These are phyloP conservation scores for Ammospiza maritima DNA, from an alignment of 2,797 vertebrate species.

Conservation along the genomic window DNA sequence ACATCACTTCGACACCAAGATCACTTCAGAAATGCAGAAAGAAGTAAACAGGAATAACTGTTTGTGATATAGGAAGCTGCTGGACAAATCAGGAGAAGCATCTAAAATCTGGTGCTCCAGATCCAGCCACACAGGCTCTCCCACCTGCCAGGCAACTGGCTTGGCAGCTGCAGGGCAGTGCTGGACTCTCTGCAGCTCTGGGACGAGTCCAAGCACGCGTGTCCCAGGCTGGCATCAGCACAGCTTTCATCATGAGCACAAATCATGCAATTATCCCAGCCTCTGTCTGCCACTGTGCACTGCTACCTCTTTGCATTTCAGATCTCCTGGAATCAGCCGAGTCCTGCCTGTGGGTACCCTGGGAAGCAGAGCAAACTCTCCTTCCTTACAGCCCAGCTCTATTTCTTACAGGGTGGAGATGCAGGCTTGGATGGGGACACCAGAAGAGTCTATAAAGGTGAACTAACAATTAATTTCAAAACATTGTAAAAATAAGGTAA, in stretches of 20 bases:
- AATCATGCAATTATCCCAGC: conserved; percentile 34
- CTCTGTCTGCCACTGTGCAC: background rate
- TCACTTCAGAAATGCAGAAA: background rate
- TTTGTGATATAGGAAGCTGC: background rate
- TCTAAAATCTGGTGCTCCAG: background rate
- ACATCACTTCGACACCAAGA: background rate
- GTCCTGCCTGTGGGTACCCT: accelerated
- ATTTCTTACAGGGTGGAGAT: background rate
- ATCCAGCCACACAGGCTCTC: background rate
- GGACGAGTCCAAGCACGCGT: background rate
- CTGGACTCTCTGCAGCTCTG: background rate
- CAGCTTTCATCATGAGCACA: conserved; percentile 21
- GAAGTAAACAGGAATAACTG: background rate
- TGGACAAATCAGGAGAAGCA: background rate
- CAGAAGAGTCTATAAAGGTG: accelerated
- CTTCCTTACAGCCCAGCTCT: background rate
- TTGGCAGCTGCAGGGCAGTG: background rate
- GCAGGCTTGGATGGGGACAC: background rate
- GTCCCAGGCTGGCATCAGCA: background rate
- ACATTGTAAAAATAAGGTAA: background rate
- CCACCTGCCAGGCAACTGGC: background rate
- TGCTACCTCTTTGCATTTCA: background rate
- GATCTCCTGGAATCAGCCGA: background rate
- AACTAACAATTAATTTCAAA: background rate
- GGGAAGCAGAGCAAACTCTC: background rate